Percentiles rank a stretch among this genome's conserved stretches.
phyloP scores from a whole-genome alignment of 2,113 vertebrate genomes.

The Camelus bactrianus region DNA sequence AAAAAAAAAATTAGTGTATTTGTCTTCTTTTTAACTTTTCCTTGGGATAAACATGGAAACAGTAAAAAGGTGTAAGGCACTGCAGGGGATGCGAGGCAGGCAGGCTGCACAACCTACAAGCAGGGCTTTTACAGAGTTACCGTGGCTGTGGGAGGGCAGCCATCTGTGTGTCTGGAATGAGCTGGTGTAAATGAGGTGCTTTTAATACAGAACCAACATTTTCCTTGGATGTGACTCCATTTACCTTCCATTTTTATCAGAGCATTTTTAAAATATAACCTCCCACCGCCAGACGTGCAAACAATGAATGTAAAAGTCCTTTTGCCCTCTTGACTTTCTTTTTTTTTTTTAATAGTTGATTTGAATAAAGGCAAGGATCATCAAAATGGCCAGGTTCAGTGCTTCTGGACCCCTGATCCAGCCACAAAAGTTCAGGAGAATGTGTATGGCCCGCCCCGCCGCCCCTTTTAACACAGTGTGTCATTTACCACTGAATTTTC shows the following conservation, averaged over 20 bases:
- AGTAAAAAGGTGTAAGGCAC: slow-evolving; percentile 81
- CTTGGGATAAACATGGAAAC: slow-evolving; percentile 83
- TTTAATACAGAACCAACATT: slow-evolving; percentile 71
- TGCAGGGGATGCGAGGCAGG: slow-evolving; percentile 75
- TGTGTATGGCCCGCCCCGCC: background rate
- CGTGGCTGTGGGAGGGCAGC: slow-evolving; percentile 77
- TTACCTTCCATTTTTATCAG: slow-evolving; percentile 71
- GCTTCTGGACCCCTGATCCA: slow-evolving; percentile 41
- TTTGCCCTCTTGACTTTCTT: background rate
- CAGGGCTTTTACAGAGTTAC: slow-evolving; percentile 83
- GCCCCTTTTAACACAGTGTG: background rate
- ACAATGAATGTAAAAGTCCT: background rate
- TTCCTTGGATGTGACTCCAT: slow-evolving; percentile 43
- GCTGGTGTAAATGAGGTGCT: slow-evolving; percentile 62
- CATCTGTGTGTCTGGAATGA: slow-evolving; percentile 85
- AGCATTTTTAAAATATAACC: slow-evolving; percentile 25
- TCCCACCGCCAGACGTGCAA: background rate
- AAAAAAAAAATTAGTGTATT: background rate
- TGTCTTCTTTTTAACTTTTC: slow-evolving; percentile 79
- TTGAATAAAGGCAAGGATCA: slow-evolving; percentile 39
- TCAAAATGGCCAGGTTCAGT: slow-evolving; percentile 53
- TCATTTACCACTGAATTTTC: background rate
- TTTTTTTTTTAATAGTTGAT: slow-evolving; percentile 25
- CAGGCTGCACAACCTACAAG: slow-evolving; percentile 72
- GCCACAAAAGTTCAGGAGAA: background rate